Evolutionary conservation across 2,113 vertebrate species (phyloP).

Genomic region (Microcebus lehilahytsara): DNA sequence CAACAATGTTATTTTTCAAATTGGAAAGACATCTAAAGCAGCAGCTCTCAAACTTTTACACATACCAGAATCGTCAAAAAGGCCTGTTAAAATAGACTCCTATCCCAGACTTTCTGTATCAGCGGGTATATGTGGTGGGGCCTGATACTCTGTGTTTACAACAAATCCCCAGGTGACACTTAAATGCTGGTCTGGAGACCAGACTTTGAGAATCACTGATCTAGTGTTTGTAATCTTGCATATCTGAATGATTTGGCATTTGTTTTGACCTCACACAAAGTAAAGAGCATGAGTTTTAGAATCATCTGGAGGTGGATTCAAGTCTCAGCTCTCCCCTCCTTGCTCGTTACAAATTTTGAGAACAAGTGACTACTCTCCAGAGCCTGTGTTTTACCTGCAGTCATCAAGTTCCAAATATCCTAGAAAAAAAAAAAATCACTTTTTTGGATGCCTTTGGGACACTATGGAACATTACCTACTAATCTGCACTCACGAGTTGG

Average conservation of each 20-base stretch:
- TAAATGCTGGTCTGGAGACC: not conserved
- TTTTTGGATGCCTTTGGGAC: not conserved
- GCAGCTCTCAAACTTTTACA: not conserved
- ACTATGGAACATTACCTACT: not conserved
- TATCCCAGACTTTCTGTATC: not conserved
- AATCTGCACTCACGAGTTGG: not conserved
- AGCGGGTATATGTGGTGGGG: no score
- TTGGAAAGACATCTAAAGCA: not conserved
- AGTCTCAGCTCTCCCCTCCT: not conserved
- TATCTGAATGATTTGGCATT: not conserved
- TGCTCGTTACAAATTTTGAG: not conserved
- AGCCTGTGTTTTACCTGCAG: not conserved
- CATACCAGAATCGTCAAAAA: not conserved
- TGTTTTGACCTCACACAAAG: not conserved
- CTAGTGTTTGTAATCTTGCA: not conserved
- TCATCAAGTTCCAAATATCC: not conserved
- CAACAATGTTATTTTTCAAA: not conserved
- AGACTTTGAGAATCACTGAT: not conserved
- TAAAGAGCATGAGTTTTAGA: not conserved
- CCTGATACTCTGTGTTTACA: not conserved
- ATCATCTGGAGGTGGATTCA: not conserved
- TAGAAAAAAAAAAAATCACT: not conserved
- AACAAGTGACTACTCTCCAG: not conserved
- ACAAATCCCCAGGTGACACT: not conserved
- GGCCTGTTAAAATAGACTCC: not conserved